Evolutionary conservation across 2,888 invertebrate species (phyloP).

Genomic region (Agonum fuliginosum): DNA sequence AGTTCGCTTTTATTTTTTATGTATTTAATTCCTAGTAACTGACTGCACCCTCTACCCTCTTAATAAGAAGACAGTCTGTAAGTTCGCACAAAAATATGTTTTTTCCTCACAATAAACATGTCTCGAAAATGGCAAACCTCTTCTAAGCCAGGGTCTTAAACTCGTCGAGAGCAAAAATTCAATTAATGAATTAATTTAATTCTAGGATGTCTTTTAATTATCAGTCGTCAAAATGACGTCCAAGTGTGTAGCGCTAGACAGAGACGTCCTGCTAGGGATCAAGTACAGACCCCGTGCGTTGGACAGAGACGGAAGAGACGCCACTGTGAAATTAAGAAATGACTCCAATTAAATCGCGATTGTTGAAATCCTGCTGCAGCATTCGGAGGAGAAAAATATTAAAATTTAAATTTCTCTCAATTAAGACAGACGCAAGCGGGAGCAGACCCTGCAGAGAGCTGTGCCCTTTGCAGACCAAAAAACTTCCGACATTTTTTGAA

Average conservation of each 20-base stretch:
- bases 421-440: too few species aligned
- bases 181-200: conserved; percentile 73
- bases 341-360: conserved; percentile 73
- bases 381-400: conserved; percentile 69
- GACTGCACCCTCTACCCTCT: too few species aligned
- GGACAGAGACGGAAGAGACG: conserved; percentile 38
- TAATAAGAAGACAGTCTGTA: too few species aligned
- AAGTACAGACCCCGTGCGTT: neutral
- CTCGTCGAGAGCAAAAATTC: conserved; percentile 68
- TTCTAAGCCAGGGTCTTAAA: neutral
- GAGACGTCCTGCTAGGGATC: conserved; percentile 39
- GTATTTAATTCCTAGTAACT: too few species aligned
- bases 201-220: conserved; percentile 71
- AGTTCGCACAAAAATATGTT: too few species aligned
- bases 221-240: conserved; percentile 70
- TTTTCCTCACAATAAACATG: too few species aligned
- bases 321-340: conserved; percentile 69
- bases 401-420: conserved; percentile 68
- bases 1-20: too few species aligned
- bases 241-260: conserved; percentile 54
- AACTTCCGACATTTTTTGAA: too few species aligned
- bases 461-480: too few species aligned
- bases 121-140: conserved; percentile 12
- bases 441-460: too few species aligned
- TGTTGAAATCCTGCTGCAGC: conserved; percentile 69